phyloP scores from a whole-genome alignment of 2,888 invertebrate species.

The Spialia ferax region DNA sequence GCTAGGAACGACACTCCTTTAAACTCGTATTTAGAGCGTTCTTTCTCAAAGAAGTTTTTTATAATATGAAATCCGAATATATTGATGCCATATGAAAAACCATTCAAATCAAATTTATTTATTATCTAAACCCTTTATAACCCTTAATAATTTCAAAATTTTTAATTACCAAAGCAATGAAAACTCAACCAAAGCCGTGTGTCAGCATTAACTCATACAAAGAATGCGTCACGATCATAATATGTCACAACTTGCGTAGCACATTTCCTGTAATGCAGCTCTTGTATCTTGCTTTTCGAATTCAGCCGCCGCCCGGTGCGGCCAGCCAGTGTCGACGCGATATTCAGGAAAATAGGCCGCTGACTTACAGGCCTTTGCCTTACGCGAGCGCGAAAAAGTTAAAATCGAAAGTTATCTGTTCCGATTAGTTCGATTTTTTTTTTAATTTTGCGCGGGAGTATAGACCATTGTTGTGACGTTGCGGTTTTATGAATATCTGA shows the following conservation, averaged over 20 bases:
- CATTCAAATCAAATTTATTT: background rate
- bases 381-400: conserved; percentile 58
- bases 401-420: conserved; percentile 59
- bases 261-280: conserved; percentile 48
- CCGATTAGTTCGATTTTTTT: conserved; percentile 49
- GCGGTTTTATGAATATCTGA: conserved; percentile 7
- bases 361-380: conserved; percentile 57
- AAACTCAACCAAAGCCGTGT: conserved; percentile 11
- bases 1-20: background rate
- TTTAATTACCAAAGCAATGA: background rate
- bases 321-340: conserved; percentile 64
- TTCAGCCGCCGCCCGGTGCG: conserved; percentile 34
- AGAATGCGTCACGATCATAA: conserved; percentile 42
- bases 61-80: background rate
- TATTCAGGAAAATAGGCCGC: conserved; percentile 76
- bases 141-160: background rate
- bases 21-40: background rate
- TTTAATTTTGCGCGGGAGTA: conserved; percentile 26
- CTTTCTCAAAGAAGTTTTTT: background rate
- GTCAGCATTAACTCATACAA: conserved; percentile 15
- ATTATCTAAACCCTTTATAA: background rate
- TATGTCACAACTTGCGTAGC: conserved; percentile 46
- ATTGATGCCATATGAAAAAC: background rate
- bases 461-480: background rate
- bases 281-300: conserved; percentile 38